Conservation (phyloP, 2,113 vertebrate genomes). For the Neotragus pygmaeus region DNA sequence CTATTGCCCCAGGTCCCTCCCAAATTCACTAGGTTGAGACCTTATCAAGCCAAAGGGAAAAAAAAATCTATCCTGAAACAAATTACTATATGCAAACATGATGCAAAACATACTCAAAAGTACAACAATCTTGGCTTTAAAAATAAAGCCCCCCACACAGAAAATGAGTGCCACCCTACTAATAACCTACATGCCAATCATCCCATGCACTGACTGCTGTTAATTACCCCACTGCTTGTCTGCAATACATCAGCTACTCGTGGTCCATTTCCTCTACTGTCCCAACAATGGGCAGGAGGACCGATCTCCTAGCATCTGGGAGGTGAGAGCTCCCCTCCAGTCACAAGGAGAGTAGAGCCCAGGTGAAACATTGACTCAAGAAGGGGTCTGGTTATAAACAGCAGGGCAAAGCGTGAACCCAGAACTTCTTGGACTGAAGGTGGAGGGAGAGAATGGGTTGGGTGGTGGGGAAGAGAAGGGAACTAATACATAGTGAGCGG, state of each 20-base stretch:
- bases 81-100: slow-evolving; percentile 47
- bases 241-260: neutral
- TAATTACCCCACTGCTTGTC: neutral
- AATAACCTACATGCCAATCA: slow-evolving; percentile 21
- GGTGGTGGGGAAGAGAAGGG: neutral
- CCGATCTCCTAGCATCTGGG: neutral
- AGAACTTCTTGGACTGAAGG: neutral
- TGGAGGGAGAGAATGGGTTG: neutral
- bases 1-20: neutral
- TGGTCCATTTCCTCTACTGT: neutral
- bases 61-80: slow-evolving; percentile 14
- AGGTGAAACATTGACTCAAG: neutral
- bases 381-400: neutral
- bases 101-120: neutral
- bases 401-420: neutral
- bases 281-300: neutral
- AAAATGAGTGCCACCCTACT: neutral
- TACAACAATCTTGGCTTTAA: slow-evolving; percentile 56
- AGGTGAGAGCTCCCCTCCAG: neutral
- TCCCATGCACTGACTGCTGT: neutral
- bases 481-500: neutral
- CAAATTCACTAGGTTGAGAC: slow-evolving; percentile 8
- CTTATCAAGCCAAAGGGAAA: neutral
- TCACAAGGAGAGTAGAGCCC: neutral
- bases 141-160: neutral